phyloP scores from a whole-genome alignment of 2,888 invertebrate genomes.

The Protodeltote pygarga region DNA sequence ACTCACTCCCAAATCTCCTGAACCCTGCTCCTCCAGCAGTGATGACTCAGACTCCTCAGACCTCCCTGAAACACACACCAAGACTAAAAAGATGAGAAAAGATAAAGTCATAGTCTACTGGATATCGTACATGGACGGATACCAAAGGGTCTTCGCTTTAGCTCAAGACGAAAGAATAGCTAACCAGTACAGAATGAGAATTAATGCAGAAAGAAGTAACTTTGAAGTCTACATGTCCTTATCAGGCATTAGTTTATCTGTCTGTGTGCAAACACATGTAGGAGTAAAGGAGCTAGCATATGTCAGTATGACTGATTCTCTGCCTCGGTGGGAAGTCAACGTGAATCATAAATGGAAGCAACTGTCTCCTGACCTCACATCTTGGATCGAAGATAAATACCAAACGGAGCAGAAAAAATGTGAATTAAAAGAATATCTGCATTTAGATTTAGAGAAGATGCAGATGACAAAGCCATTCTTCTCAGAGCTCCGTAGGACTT shows the following conservation, averaged over 20 bases:
- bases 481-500: conserved; percentile 91
- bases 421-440: conserved; percentile 91
- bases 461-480: conserved; percentile 95
- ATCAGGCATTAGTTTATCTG: conserved; percentile 89
- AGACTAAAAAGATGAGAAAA: conserved; percentile 89
- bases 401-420: conserved; percentile 90
- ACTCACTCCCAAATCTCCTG: conserved; percentile 83
- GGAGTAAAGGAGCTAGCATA: conserved; percentile 89
- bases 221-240: conserved; percentile 90
- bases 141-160: conserved; percentile 91
- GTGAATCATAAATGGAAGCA: conserved; percentile 93
- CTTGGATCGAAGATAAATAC: conserved; percentile 94
- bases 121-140: conserved; percentile 92
- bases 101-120: conserved; percentile 93
- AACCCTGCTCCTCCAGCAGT: conserved; percentile 86
- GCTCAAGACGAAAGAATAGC: conserved; percentile 92
- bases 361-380: conserved; percentile 91
- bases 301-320: conserved; percentile 88
- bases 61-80: conserved; percentile 77
- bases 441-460: conserved; percentile 94
- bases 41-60: conserved; percentile 86
- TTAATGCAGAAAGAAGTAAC: conserved; percentile 90
- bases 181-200: conserved; percentile 85
- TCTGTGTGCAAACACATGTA: conserved; percentile 78
- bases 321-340: conserved; percentile 94